Base-by-base conservation (phyloP, 2,797 vertebrate genomes). In the Kryptopterus vitreolus region DNA sequence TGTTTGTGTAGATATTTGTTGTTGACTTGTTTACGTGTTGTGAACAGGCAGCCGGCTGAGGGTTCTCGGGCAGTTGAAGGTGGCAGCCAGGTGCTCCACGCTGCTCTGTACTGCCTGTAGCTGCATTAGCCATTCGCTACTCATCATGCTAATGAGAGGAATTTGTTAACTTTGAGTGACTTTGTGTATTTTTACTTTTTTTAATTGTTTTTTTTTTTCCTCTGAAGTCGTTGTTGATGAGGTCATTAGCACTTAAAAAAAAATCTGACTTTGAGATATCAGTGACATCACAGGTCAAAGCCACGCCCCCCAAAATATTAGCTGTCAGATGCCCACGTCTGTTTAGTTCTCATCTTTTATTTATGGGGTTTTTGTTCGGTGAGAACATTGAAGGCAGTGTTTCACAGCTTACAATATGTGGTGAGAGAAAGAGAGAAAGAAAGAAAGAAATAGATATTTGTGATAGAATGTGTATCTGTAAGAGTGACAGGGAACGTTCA, bases 61-160 rank as follows among this genome's bases (percentile, higher is more conserved):
- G 38, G 38, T 73, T 8, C 71, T 57, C 7, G 22, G 52, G 52
- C 38, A 33, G 33, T 24, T 24, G 33, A 43, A 38, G 53, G 22
- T 73, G 71, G 35, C 71, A 24, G 33, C 33, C 71, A 73, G 71
- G 52, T 73, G 71, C 12, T 26, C 18, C 33, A 9, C 1, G 13
- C 1, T 55, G 50, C 55, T n/a, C 11, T 22, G 20, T 33, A 81
- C 48, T 8, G 8, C 70, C 66, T 93, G 90, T 88, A 89, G 91
- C 90, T 89, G 88, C 82, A 83, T 89, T 90, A 91, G 86, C 77
- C 88, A 90, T 84, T 87, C 89, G 72, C 87, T 43, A 7, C 91
- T 93, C 91, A 91, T 93, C 92, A 92, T 86, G 18, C 86, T 92
- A 92, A 93, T 91, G 91, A 92, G 91, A 89, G 70, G 90, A 90